A percentile compares a stretch with the other conserved stretches of the same genome.
These are phyloP conservation scores for Xenentodon cancila DNA, from an alignment of 2,797 vertebrate genomes.

Conservation along the genomic window DNA sequence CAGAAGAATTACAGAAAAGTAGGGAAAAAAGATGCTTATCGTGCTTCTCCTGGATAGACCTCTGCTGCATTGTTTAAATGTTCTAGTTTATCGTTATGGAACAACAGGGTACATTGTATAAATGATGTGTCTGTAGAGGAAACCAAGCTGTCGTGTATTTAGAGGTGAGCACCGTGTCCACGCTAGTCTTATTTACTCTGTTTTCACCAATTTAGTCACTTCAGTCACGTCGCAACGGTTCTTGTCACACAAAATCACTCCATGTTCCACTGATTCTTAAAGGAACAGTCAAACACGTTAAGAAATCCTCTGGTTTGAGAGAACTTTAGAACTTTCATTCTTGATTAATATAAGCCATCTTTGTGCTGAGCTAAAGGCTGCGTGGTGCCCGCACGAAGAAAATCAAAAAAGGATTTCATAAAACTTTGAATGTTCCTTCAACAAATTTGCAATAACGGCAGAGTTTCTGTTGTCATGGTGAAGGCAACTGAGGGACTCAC, in stretches of 20 bases:
- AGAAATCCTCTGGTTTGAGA: neutral
- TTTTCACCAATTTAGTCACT: constrained; percentile 3
- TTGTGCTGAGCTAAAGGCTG: too few relatives aligned
- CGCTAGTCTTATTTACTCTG: constrained; percentile 5
- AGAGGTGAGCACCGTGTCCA: constrained; percentile 15
- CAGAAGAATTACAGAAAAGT: constrained; percentile 2
- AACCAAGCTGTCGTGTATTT: constrained; percentile 21
- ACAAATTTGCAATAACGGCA: constrained; percentile 56
- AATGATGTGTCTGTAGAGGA: constrained; percentile 16
- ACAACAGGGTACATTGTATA: constrained; percentile 59
- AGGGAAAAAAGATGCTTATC: constrained; percentile 9
- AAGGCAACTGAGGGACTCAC: constrained; percentile 28
- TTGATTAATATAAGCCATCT: too few relatives aligned
- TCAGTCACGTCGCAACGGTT: neutral
- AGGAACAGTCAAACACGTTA: constrained; percentile 7
- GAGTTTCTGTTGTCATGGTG: constrained; percentile 26
- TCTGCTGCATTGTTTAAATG: constrained; percentile 8
- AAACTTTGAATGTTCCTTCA: constrained; percentile 29
- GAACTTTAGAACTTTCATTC: neutral
- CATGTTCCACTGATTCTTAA: constrained; percentile 15
- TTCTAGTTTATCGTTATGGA: constrained; percentile 18
- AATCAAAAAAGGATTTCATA: neutral
- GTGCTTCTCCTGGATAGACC: neutral
- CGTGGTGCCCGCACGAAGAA: too few relatives aligned
- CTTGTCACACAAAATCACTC: constrained; percentile 1